Evolutionary conservation across 2,113 vertebrate species (phyloP).

Genomic region (Melanocharis versteri): DNA sequence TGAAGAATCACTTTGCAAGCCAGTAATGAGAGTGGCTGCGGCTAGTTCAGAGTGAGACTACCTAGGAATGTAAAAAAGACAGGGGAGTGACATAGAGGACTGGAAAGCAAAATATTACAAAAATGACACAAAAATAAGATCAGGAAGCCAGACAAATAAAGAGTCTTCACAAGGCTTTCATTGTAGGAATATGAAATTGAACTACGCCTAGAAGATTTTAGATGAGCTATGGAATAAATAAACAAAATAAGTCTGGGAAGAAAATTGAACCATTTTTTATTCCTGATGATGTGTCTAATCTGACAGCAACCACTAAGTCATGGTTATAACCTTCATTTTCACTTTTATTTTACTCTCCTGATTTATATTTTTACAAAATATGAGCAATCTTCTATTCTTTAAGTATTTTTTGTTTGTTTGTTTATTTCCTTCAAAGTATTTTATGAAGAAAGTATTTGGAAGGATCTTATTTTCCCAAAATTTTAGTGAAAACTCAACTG

Average conservation of each 20-base stretch:
- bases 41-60: not conserved
- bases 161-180: not conserved
- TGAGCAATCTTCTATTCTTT: not conserved
- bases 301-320: not conserved
- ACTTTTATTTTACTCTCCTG: not conserved
- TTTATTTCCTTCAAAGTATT: not conserved
- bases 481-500: not conserved
- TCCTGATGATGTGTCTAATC: not conserved
- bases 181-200: not conserved
- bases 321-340: not conserved
- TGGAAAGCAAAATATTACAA: not conserved
- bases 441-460: not conserved
- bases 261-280: not conserved
- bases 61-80: not conserved
- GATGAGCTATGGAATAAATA: not conserved
- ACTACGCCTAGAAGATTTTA: not conserved
- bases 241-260: not conserved
- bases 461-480: not conserved
- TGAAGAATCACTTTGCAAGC: constrained; percentile 18
- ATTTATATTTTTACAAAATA: not conserved
- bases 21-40: not conserved
- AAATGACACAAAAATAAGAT: not conserved
- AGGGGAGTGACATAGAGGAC: not conserved
- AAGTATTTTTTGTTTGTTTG: not conserved
- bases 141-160: not conserved